phyloP scores from a whole-genome alignment of 1,140 invertebrate species.

The Calycopis cecrops region DNA sequence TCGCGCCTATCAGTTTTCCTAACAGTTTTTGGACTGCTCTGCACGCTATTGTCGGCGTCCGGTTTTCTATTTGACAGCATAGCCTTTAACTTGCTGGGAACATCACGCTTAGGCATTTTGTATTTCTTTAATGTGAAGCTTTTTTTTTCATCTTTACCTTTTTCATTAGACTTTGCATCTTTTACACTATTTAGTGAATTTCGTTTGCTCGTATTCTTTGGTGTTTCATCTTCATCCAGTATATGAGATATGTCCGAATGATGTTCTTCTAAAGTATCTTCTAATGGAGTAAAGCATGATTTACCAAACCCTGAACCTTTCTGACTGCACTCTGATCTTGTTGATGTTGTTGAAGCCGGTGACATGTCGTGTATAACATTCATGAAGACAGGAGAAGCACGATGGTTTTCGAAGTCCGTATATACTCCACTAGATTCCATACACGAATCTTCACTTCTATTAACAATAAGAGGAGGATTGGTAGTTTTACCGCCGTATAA shows the following conservation, averaged over 20 bases:
- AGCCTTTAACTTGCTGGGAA: slow-evolving; percentile 83
- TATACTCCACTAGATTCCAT: slow-evolving; percentile 93
- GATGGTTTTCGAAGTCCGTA: slow-evolving; percentile 85
- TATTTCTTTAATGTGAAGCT: slow-evolving; percentile 79
- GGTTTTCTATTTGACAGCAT: slow-evolving; percentile 76
- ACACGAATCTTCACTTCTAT: slow-evolving; percentile 76
- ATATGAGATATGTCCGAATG: slow-evolving; percentile 36
- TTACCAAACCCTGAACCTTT: slow-evolving; percentile 48
- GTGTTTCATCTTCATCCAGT: slow-evolving; percentile 48
- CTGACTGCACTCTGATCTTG: slow-evolving; percentile 69
- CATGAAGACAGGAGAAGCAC: slow-evolving; percentile 68
- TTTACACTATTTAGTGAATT: slow-evolving; percentile 66
- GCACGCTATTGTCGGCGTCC: slow-evolving; percentile 68
- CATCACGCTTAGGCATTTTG: slow-evolving; percentile 85
- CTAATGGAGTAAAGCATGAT: slow-evolving; percentile 44
- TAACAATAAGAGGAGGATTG: slow-evolving; percentile 69
- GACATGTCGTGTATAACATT: slow-evolving; percentile 76
- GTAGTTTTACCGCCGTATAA: slow-evolving; percentile 82
- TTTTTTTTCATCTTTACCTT: slow-evolving; percentile 75
- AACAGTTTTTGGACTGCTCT: slow-evolving; percentile 58
- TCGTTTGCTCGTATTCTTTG: slow-evolving; percentile 60
- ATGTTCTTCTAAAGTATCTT: slow-evolving; percentile 45
- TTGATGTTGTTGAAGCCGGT: slow-evolving; percentile 74
- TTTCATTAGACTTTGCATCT: slow-evolving; percentile 44
- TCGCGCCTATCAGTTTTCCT: slow-evolving; percentile 81